Conservation (phyloP, 2,888 invertebrate species). For the Macrosoma leucophasiata region DNA sequence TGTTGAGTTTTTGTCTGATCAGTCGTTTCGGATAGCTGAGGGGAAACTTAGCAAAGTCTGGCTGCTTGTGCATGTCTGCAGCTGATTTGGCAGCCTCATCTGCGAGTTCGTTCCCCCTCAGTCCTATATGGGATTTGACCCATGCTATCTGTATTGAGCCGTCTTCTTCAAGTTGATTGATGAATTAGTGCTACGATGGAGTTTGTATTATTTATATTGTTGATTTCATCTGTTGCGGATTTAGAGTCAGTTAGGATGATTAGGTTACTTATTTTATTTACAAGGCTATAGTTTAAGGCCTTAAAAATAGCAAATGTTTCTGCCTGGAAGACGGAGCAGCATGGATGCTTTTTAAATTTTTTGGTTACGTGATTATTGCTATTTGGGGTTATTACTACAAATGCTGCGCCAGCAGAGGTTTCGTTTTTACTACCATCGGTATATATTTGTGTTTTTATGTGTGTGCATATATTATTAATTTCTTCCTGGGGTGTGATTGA, state of each 20-base stretch:
- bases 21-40: neutral
- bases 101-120: conserved; percentile 4
- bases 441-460: neutral
- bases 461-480: neutral
- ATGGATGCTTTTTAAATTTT: conserved; percentile 6
- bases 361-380: neutral
- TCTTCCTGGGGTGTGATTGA: neutral
- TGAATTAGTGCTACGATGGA: conserved; percentile 1
- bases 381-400: neutral
- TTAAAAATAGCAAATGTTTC: conserved; percentile 3
- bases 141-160: neutral
- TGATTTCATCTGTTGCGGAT: neutral
- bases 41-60: conserved; percentile 1
- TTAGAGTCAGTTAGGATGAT: conserved; percentile 6
- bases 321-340: conserved; percentile 7
- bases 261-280: neutral
- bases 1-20: neutral
- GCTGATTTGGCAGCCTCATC: conserved; percentile 4
- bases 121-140: neutral
- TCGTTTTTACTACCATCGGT: conserved; percentile 11
- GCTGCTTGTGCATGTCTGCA: neutral
- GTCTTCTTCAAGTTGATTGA: neutral
- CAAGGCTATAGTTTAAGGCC: neutral
- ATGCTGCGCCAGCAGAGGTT: conserved; percentile 4
- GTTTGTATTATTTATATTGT: conserved; percentile 7